Evolutionary conservation across 2,797 vertebrate species (phyloP).

Genomic region (Fratercula arctica): DNA sequence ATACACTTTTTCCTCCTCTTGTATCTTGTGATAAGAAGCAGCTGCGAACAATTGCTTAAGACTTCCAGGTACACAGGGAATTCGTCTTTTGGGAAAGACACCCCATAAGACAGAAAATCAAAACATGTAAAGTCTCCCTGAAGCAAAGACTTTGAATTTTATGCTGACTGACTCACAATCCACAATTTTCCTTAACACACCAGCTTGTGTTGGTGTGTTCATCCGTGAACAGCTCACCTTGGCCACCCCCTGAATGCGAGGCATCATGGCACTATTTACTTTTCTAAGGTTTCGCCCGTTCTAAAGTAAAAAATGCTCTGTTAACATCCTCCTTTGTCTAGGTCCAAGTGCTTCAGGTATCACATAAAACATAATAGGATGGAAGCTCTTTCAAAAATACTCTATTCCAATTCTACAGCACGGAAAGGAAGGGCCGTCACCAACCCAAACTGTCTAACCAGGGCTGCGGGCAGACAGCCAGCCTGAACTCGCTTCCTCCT

Average conservation of each 20-base stretch:
- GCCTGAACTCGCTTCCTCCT: fast-evolving
- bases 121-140: background rate
- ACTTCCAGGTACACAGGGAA: slow-evolving; percentile 21
- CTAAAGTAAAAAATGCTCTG: background rate
- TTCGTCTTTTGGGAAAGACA: background rate
- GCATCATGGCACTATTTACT: background rate
- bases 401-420: background rate
- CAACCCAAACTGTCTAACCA: fast-evolving
- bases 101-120: slow-evolving; percentile 14
- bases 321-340: background rate
- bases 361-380: background rate
- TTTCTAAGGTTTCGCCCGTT: background rate
- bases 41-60: slow-evolving; percentile 14
- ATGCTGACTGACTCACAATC: background rate
- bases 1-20: background rate
- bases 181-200: background rate
- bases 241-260: background rate
- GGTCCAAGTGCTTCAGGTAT: background rate
- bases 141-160: slow-evolving; percentile 28
- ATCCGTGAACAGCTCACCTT: background rate
- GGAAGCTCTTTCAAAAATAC: background rate
- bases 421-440: background rate
- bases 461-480: background rate
- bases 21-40: slow-evolving; percentile 1
- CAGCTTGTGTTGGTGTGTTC: background rate